Evolutionary conservation across 2,113 vertebrate genomes (phyloP).

Genomic region (Antigone vipio): DNA sequence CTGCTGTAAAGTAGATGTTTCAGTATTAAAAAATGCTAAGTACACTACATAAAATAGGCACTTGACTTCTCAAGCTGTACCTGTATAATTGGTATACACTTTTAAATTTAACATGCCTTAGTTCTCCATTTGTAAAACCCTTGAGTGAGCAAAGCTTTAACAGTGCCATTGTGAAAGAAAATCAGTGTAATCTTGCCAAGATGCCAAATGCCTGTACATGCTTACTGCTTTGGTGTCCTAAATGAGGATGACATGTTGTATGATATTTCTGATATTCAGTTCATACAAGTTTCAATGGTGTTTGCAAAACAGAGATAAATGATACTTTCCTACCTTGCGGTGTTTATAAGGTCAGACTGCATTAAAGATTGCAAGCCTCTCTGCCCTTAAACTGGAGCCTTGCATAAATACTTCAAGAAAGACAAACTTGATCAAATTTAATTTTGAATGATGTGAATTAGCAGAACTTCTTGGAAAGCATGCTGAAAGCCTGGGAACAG

Average conservation of each 20-base stretch:
- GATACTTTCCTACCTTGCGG: not conserved
- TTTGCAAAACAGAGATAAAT: not conserved
- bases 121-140: not conserved
- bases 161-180: not conserved
- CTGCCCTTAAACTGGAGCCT: not conserved
- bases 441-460: not conserved
- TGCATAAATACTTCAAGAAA: not conserved
- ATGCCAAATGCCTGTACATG: not conserved
- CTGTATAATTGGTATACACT: not conserved
- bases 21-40: not conserved
- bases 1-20: not conserved
- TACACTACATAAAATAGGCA: not conserved
- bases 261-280: not conserved
- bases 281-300: not conserved
- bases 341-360: not conserved
- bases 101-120: not conserved
- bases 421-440: not conserved
- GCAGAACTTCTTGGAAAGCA: not conserved
- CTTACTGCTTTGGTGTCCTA: not conserved
- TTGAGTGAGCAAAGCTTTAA: not conserved
- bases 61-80: not conserved
- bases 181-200: not conserved
- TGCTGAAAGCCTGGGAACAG: not conserved
- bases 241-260: fast-evolving
- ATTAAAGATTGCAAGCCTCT: not conserved